These are phyloP conservation scores for Brachyhypopomus gauderio DNA, from an alignment of 2,113 vertebrate species.

Conservation along the genomic window DNA sequence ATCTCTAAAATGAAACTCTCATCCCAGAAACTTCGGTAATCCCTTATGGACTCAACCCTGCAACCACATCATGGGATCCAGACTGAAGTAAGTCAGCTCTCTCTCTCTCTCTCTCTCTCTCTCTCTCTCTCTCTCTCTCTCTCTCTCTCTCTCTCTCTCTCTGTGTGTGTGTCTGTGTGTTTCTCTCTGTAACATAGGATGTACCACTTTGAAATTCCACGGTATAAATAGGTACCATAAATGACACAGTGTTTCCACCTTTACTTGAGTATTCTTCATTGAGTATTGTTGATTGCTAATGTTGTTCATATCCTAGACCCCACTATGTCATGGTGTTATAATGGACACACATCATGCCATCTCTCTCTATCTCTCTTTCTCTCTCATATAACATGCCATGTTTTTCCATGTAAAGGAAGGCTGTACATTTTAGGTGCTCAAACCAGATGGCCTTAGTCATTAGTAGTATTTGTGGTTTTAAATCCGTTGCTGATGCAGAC, in stretches of 20 bases:
- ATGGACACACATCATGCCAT: no score
- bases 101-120: neutral
- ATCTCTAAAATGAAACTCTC: conserved; percentile 34
- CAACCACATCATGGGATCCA: conserved; percentile 72
- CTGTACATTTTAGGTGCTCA: no score
- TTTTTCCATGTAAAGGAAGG: no score
- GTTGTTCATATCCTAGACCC: neutral
- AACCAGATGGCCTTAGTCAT: no score
- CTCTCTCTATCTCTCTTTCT: conserved; percentile 36
- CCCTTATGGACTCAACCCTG: conserved; percentile 65
- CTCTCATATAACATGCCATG: conserved; percentile 14
- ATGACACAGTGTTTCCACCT: neutral
- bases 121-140: neutral
- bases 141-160: neutral
- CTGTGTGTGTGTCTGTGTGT: neutral
- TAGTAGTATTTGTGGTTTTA: no score
- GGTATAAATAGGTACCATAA: neutral
- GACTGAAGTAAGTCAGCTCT: conserved; percentile 71
- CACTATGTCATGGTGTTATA: neutral
- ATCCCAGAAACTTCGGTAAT: conserved; percentile 29
- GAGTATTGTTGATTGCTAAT: neutral
- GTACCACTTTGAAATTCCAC: neutral
- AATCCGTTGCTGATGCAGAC: no score
- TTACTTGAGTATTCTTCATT: neutral
- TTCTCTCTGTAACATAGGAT: neutral